Evolutionary conservation across 2,113 vertebrate species (phyloP).

Genomic region (Heterocephalus glaber): DNA sequence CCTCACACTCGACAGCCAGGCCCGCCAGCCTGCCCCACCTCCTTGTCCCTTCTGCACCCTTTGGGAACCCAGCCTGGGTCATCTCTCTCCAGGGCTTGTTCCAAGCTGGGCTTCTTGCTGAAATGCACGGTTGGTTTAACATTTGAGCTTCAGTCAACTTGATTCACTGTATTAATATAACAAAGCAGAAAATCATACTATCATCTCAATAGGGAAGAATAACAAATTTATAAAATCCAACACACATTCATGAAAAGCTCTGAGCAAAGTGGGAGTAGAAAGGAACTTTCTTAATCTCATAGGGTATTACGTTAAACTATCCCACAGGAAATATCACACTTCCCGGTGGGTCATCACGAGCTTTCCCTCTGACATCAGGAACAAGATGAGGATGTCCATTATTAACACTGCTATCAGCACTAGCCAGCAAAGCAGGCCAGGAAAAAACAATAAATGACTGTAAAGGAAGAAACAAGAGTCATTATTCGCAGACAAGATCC

Average conservation of each 20-base stretch:
- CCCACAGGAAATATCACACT: not conserved
- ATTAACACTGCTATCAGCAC: not conserved
- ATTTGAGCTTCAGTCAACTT: not conserved
- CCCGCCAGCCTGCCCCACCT: not conserved
- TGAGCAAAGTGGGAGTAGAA: not conserved
- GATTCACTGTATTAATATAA: not conserved
- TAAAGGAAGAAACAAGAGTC: not conserved
- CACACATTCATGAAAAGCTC: not conserved
- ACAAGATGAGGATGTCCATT: rapidly evolving
- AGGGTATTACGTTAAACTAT: too few species aligned
- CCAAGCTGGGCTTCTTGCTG: not conserved
- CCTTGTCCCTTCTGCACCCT: not conserved
- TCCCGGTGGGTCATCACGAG: too few species aligned
- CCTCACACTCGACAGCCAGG: too few species aligned
- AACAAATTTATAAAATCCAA: not conserved
- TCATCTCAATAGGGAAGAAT: not conserved
- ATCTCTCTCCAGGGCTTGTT: not conserved
- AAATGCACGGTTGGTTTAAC: not conserved
- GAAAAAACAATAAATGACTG: too few species aligned
- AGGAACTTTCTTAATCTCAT: not conserved
- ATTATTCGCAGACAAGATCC: not conserved
- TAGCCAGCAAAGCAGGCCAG: not conserved
- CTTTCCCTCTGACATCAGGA: not conserved
- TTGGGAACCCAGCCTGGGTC: too few species aligned
- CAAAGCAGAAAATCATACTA: not conserved